These are phyloP conservation scores for Dione vanillae DNA, from an alignment of 2,888 invertebrate species.

Conservation along the genomic window DNA sequence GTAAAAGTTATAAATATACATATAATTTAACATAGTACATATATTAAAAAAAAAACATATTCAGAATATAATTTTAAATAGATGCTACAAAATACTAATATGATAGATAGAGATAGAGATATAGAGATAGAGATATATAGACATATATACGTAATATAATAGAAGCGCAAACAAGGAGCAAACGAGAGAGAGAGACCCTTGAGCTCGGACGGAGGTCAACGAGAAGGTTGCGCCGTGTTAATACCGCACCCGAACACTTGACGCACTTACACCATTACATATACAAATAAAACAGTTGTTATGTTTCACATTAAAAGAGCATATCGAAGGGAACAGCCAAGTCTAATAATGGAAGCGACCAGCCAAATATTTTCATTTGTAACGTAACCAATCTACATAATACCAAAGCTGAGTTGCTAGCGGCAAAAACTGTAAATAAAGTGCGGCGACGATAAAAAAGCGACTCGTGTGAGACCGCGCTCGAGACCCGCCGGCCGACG, in stretches of 20 bases:
- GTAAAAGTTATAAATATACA: neutral
- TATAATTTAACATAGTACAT: neutral
- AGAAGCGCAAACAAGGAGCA: conserved; percentile 45
- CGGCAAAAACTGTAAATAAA: conserved; percentile 67
- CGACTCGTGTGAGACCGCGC: conserved; percentile 54
- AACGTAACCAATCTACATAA: conserved; percentile 47
- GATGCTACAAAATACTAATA: neutral
- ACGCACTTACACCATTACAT: conserved; percentile 49
- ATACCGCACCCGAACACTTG: conserved; percentile 55
- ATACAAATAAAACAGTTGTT: conserved; percentile 40
- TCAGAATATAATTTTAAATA: neutral
- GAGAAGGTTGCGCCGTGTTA: conserved; percentile 51
- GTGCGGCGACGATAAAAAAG: conserved; percentile 58
- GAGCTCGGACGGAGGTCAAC: conserved; percentile 45
- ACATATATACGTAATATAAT: conserved; percentile 13
- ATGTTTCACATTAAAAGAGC: conserved; percentile 66
- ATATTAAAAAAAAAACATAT: neutral
- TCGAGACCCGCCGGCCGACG: conserved; percentile 25
- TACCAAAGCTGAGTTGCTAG: conserved; percentile 66
- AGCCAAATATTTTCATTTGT: conserved; percentile 69
- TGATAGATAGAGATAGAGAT: neutral
- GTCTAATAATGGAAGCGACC: conserved; percentile 75
- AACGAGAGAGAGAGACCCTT: conserved; percentile 63
- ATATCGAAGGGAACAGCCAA: conserved; percentile 72
- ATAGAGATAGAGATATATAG: neutral